Base-by-base conservation (phyloP, 2,888 invertebrate species). In the Sesamia inferens region DNA sequence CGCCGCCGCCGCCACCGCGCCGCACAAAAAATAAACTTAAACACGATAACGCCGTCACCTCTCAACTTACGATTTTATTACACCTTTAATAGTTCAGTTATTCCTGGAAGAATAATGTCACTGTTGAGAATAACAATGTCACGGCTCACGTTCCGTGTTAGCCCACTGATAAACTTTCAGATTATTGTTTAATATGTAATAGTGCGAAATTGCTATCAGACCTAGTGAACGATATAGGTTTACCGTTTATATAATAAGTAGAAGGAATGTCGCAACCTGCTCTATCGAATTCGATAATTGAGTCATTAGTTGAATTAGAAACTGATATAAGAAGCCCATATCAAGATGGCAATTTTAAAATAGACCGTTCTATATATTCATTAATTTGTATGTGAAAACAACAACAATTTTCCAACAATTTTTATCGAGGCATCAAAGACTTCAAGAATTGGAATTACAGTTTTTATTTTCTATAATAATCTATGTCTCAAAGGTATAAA, bases 21-120 rank as follows among this genome's bases (percentile, higher is more conserved):
- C 89, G 76, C 84, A 84, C 81, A 88, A 87, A 85, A 88, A 85
- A 84, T 82, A 86, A 78, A 85, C 79, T 78, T 71, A 72, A 69
- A 82, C 73, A 57, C 68, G 94, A 94, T 94, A 94, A 91, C 89
- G 48, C 68, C 85, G 83, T 88, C 76, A 83, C 78, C 78, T 86
- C 85, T 84, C 82, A 79, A 84, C 87, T 85, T 81, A 79, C 68
- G 59, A 78, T 78, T 86, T 78, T 66, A 83, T 81, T 62, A 76
- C 81, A 79, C 68, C 71, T 69, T 4, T 44, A 44, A 44, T 44
- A 74, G 62, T 58, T 47, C 62, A 71, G 48, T 58, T 71, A 82
- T 86, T 83, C 77, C 85, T 74, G 76, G 67, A 74, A 70, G 79
- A 82, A 74, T 67, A 80, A 76, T 75, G 71, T 78, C 70, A 75